Base-by-base conservation (phyloP, 2,113 vertebrate species). In the Corythornis vintsioides region DNA sequence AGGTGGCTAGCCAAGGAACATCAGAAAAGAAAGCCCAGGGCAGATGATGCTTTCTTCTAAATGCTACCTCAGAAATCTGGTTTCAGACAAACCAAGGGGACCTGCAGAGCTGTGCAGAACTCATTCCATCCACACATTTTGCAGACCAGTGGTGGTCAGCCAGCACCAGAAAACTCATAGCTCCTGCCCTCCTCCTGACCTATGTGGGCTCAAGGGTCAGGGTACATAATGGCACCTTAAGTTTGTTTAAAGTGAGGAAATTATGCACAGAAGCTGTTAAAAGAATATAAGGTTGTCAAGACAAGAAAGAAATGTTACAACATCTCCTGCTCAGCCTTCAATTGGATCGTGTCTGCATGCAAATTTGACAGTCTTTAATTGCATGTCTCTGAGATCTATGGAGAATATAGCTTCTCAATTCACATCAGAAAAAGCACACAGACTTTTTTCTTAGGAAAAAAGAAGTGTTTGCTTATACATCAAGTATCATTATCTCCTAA, bases 331-430 rank as follows among this genome's bases (percentile, higher is more conserved):
- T 95, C 82, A 95, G 85, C 82, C 87, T 95, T 94, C 94, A 89
- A 0, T 35, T 86, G 92, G 81, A 92, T 91, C 64, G 75, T 85
- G 74, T 69, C 24, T 85, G 82, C 91, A 85, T 91, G 94, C 87
- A 93, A 65, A 92, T 94, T 94, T 95, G 95, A 88, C 89, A 89
- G 82, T 89, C 89, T 85, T 89, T 91, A 91, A 95, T 92, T 94
- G 92, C 91, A 55, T 24, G 50, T 94, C 94, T 95, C 71, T n/a
- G 33, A 73, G 64, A 94, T 94, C 91, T 89, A 61, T 66, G 43
- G 88, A 88, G 79, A 88, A 88, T 88, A 82, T 92, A 82, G 78
- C 81, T 83, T 87, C 90, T 94, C 81, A 89, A 11, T 89, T 93
- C 81, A 76, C 47, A 82, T 79, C 84, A 92, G 77, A 92, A 93